Evolutionary conservation across 2,888 invertebrate genomes (phyloP).

Genomic region (Lagria hirta): DNA sequence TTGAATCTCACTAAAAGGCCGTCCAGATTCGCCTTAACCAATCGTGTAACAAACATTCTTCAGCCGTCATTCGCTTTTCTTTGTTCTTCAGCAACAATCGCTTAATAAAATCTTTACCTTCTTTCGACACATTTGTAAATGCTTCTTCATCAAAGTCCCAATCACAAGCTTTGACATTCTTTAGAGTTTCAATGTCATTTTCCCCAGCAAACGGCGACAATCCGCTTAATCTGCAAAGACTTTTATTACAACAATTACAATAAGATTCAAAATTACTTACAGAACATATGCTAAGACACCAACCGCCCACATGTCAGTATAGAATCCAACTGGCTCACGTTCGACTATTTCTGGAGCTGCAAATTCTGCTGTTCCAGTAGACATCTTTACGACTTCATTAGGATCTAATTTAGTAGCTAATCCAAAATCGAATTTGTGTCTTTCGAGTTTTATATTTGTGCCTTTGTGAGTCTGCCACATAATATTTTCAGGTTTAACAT

Average conservation of each 20-base stretch:
- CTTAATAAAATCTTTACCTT: slow-evolving; percentile 97
- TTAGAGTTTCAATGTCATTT: slow-evolving; percentile 96
- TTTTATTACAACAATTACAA: too few relatives aligned
- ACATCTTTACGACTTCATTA: slow-evolving; percentile 97
- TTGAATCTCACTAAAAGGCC: too few relatives aligned
- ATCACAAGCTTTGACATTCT: slow-evolving; percentile 97
- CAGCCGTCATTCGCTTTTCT: slow-evolving; percentile 96
- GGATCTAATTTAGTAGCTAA: slow-evolving; percentile 97
- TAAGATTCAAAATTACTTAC: slow-evolving; percentile 63
- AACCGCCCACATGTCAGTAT: slow-evolving; percentile 99
- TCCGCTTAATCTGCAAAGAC: slow-evolving; percentile 76
- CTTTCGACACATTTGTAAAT: slow-evolving; percentile 91
- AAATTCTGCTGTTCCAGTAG: slow-evolving; percentile 98
- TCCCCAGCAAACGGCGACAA: slow-evolving; percentile 99
- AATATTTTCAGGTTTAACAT: slow-evolving; percentile 97
- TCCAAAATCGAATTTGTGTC: too few relatives aligned
- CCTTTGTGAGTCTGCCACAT: slow-evolving; percentile 97
- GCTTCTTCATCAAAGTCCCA: slow-evolving; percentile 99
- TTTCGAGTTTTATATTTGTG: slow-evolving; percentile 95
- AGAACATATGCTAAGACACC: slow-evolving; percentile 98
- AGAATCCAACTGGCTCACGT: slow-evolving; percentile 98
- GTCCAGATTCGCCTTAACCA: too few relatives aligned
- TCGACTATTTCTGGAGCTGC: slow-evolving; percentile 99
- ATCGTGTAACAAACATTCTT: slow-evolving; percentile 92
- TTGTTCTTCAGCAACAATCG: slow-evolving; percentile 89